Conservation (phyloP, 30 jellyfish, hydroid and myxozoan genomes). For the Haliclystus octoradiatus region DNA sequence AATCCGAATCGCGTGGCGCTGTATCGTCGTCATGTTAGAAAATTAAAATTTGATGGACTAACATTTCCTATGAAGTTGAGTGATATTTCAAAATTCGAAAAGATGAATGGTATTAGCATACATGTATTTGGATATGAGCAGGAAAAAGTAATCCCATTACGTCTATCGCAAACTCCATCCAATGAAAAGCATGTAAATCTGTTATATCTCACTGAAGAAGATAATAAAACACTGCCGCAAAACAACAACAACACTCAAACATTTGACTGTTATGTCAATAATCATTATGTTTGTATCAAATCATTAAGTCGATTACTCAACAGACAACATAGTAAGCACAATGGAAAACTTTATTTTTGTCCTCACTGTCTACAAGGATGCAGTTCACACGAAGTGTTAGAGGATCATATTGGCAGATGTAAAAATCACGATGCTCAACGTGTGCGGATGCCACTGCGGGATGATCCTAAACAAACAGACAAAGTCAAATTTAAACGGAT, state of each 20-base stretch:
- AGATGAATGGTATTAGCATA: conserved; percentile 14
- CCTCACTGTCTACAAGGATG: not conserved
- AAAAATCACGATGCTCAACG: conserved; percentile 24
- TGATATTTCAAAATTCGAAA: conserved; percentile 21
- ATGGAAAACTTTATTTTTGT: conserved; percentile 1
- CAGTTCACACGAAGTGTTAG: not conserved
- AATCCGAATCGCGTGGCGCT: not conserved
- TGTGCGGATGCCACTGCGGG: conserved; percentile 17
- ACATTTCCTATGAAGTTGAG: conserved; percentile 23
- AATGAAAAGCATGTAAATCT: not conserved
- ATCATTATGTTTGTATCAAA: conserved; percentile 21
- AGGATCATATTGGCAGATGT: conserved; percentile 1
- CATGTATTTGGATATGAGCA: conserved; percentile 28
- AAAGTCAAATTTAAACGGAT: not conserved
- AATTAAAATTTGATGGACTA: conserved; percentile 31
- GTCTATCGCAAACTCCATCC: not conserved
- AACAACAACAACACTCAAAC: no score
- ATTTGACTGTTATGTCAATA: not conserved
- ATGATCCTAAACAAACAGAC: not conserved
- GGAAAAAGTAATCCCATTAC: not conserved
- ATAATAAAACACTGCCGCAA: no score
- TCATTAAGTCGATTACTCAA: conserved; percentile 7
- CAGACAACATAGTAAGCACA: conserved; percentile 14
- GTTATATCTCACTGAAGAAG: no score
- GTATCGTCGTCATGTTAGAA: not conserved